Conservation (phyloP, 2,797 vertebrate species). For the Myotis pilosus region DNA sequence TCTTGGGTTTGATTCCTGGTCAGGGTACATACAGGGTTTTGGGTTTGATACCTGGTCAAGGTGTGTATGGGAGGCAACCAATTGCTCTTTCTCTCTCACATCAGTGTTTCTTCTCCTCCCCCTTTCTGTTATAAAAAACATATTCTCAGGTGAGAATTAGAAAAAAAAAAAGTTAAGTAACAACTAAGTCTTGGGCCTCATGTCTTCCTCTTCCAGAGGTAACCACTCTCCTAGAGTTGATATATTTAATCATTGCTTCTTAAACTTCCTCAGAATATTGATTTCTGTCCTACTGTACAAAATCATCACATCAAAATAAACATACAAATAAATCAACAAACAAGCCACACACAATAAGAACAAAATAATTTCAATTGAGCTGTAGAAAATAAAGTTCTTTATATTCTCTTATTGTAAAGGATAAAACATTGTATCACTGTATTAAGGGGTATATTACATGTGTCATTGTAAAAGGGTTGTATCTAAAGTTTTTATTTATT, state of each 20-base stretch:
- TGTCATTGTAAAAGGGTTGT: background rate
- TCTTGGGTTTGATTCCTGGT: too few species aligned
- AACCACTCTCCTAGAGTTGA: background rate
- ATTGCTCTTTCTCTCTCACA: too few species aligned
- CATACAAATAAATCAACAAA: background rate
- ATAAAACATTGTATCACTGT: background rate
- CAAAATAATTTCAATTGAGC: background rate
- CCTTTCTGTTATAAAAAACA: too few species aligned
- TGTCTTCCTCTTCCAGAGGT: background rate
- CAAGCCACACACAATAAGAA: background rate
- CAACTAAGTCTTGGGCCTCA: background rate
- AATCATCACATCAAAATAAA: background rate
- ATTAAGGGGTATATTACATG: background rate
- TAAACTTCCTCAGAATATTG: background rate
- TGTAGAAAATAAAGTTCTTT: background rate
- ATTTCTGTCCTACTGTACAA: background rate
- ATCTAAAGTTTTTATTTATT: background rate
- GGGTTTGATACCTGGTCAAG: too few species aligned
- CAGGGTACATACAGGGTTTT: too few species aligned
- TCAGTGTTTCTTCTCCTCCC: too few species aligned
- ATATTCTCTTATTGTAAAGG: background rate
- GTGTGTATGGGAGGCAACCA: too few species aligned
- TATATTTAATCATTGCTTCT: background rate
- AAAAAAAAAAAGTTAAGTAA: background rate
- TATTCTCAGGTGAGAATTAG: too few species aligned